These are phyloP conservation scores for Pyrocephalus nanus DNA, from an alignment of 2,797 vertebrate species.

Conservation along the genomic window DNA sequence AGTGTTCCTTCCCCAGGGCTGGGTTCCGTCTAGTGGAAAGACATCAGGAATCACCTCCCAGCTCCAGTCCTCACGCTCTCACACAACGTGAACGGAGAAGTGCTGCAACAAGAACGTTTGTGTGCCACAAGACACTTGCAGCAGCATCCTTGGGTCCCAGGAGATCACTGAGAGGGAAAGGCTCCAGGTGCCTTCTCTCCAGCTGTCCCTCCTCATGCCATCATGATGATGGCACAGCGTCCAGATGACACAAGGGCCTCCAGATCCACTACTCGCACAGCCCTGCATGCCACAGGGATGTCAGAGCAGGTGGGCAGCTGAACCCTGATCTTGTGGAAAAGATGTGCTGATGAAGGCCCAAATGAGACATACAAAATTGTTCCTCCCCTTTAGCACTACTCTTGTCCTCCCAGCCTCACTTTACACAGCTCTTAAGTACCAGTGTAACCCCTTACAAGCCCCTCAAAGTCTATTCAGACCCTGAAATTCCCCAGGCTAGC, in stretches of 20 bases:
- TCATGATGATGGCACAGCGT: not conserved
- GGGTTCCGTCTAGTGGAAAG: not conserved
- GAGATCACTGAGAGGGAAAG: too few species aligned
- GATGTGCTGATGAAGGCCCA: not conserved
- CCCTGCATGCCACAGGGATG: too few species aligned
- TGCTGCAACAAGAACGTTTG: not conserved
- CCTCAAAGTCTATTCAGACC: not conserved
- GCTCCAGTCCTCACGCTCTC: not conserved
- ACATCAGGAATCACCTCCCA: not conserved
- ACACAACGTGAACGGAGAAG: not conserved
- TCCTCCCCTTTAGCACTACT: not conserved
- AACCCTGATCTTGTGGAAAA: not conserved
- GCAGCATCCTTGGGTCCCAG: accelerated
- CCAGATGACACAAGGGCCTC: not conserved
- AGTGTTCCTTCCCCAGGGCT: not conserved
- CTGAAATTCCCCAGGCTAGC: not conserved
- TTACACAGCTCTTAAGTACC: not conserved
- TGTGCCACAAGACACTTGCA: not conserved
- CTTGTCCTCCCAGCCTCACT: not conserved
- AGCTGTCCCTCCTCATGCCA: not conserved
- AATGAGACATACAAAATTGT: not conserved
- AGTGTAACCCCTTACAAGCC: not conserved
- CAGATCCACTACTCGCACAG: not conserved
- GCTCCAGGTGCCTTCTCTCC: not conserved
- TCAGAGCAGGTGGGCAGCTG: not conserved